phyloP scores from a whole-genome alignment of 1,140 invertebrate genomes.

The Ridgeia piscesae region DNA sequence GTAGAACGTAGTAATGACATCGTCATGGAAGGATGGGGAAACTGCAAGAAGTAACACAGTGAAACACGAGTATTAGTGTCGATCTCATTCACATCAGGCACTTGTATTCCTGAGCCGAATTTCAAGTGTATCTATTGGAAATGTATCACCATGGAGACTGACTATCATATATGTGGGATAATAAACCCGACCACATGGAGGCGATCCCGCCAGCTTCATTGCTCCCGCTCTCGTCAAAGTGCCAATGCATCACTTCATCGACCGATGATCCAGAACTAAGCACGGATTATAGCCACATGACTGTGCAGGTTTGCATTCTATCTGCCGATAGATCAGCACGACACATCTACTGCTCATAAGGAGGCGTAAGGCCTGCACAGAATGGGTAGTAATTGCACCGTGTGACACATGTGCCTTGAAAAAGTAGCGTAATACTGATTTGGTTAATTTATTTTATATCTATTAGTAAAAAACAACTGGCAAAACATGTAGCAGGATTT shows the following conservation, averaged over 20 bases:
- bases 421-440: neutral
- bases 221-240: neutral
- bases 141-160: neutral
- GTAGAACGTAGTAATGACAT: neutral
- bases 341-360: neutral
- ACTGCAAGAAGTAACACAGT: neutral
- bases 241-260: neutral
- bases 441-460: neutral
- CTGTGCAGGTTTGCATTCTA: neutral
- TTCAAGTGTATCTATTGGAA: neutral
- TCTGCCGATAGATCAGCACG: neutral
- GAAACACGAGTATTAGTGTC: neutral
- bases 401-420: neutral
- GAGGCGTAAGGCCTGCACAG: neutral
- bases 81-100: neutral
- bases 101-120: neutral
- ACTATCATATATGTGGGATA: neutral
- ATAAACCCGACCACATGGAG: neutral
- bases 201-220: neutral
- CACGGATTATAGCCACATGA: neutral
- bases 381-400: neutral
- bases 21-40: neutral
- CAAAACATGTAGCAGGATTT: neutral
- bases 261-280: neutral
- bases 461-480: neutral